phyloP scores from a whole-genome alignment of 2,888 invertebrate genomes.

The Limnephilus lunatus region DNA sequence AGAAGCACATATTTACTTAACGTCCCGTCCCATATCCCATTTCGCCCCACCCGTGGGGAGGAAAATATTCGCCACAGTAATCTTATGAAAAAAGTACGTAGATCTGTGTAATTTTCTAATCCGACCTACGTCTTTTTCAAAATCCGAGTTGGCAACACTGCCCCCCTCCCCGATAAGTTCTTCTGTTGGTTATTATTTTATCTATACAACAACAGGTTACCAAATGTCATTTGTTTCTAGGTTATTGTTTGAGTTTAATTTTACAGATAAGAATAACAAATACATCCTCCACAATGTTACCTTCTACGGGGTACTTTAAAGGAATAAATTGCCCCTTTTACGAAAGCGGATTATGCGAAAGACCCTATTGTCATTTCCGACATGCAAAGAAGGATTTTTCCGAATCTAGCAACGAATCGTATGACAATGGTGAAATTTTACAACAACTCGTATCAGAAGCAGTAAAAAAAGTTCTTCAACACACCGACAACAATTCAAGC shows the following conservation, averaged over 20 bases:
- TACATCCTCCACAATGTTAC: conserved; percentile 82
- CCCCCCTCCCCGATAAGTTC: too few species aligned
- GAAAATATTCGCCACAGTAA: too few species aligned
- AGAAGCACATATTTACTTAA: too few species aligned
- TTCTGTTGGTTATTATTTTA: conserved; percentile 18
- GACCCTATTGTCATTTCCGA: conserved; percentile 95
- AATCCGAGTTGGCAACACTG: too few species aligned
- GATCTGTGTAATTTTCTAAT: too few species aligned
- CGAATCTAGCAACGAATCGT: conserved; percentile 71
- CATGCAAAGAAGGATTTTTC: conserved; percentile 86
- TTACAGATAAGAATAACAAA: conserved; percentile 17
- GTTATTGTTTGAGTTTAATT: conserved; percentile 58
- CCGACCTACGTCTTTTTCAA: too few species aligned
- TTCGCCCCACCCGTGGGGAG: too few species aligned
- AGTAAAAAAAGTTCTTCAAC: conserved; percentile 70
- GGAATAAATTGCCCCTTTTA: conserved; percentile 91
- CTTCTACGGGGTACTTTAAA: conserved; percentile 93
- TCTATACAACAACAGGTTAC: conserved; percentile 59
- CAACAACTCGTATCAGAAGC: conserved; percentile 80
- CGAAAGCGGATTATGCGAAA: conserved; percentile 86
- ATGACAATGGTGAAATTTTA: conserved; percentile 76
- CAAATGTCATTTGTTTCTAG: conserved; percentile 61
- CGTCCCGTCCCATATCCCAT: too few species aligned
- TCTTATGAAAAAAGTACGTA: too few species aligned
- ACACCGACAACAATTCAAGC: conserved; percentile 39